Evolutionary conservation across 2,797 vertebrate genomes (phyloP).

Genomic region (Ambastaia sidthimunki): DNA sequence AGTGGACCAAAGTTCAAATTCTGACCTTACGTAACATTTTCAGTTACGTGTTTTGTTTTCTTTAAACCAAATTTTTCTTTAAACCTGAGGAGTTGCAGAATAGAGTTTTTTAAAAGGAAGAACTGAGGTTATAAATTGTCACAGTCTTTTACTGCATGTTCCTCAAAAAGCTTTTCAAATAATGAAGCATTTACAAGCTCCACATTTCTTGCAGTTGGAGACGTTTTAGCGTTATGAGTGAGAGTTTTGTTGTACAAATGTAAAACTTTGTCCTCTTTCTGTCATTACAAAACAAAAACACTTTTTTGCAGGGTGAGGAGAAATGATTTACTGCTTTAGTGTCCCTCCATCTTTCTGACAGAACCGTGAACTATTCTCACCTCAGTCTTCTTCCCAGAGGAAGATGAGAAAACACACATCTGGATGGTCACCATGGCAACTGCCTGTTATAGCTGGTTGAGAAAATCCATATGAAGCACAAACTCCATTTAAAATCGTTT

Average conservation of each 20-base stretch:
- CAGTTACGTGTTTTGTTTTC: too few species aligned
- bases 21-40: too few species aligned
- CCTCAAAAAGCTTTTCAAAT: too few species aligned
- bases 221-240: background rate
- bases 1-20: too few species aligned
- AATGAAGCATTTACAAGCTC: background rate
- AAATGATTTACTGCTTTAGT: background rate
- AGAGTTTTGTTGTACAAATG: background rate
- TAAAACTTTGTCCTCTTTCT: background rate
- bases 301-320: background rate
- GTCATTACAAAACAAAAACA: background rate
- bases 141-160: too few species aligned
- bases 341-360: conserved; percentile 33
- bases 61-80: too few species aligned
- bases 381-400: conserved; percentile 46
- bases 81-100: too few species aligned
- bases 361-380: conserved; percentile 48
- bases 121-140: too few species aligned
- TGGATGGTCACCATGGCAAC: conserved; percentile 61
- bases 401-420: conserved; percentile 45
- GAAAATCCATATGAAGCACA: conserved; percentile 54
- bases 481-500: conserved; percentile 32
- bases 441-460: conserved; percentile 52
- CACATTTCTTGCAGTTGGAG: too few species aligned
- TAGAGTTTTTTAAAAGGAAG: too few species aligned